Percentiles rank a stretch among this genome's conserved stretches.
Evolutionary conservation across 2,113 vertebrate species (phyloP).

Genomic region (Marcusenius ussheri): DNA sequence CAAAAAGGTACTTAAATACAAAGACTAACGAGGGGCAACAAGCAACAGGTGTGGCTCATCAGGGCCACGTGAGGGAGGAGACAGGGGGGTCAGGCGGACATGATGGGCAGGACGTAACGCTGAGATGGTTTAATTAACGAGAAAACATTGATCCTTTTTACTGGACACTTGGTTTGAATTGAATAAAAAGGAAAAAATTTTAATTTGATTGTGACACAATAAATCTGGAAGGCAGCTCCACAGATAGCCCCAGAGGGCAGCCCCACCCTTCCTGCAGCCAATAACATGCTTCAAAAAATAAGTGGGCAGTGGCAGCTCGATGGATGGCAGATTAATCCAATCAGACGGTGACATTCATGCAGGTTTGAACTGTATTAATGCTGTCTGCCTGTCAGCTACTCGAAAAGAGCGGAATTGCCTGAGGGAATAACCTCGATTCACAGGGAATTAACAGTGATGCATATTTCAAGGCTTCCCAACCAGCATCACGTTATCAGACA

Average conservation of each 20-base stretch:
- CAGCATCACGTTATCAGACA: background rate
- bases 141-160: background rate
- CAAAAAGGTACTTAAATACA: background rate
- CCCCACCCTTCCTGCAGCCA: background rate
- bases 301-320: slow-evolving; percentile 10
- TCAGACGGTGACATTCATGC: slow-evolving; percentile 8
- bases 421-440: no score
- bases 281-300: slow-evolving; percentile 12
- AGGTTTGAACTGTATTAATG: slow-evolving; percentile 9
- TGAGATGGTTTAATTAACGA: background rate
- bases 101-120: background rate
- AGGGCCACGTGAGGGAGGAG: background rate
- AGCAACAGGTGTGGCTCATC: background rate
- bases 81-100: background rate
- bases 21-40: background rate
- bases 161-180: background rate
- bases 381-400: background rate
- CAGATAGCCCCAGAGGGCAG: background rate
- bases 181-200: background rate
- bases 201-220: background rate
- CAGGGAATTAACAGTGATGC: background rate
- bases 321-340: slow-evolving; percentile 13
- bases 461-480: background rate
- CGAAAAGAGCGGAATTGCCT: background rate
- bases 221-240: slow-evolving; percentile 6